Conservation (phyloP, 2,113 vertebrate species). For the Chascanopsetta lugubris region DNA sequence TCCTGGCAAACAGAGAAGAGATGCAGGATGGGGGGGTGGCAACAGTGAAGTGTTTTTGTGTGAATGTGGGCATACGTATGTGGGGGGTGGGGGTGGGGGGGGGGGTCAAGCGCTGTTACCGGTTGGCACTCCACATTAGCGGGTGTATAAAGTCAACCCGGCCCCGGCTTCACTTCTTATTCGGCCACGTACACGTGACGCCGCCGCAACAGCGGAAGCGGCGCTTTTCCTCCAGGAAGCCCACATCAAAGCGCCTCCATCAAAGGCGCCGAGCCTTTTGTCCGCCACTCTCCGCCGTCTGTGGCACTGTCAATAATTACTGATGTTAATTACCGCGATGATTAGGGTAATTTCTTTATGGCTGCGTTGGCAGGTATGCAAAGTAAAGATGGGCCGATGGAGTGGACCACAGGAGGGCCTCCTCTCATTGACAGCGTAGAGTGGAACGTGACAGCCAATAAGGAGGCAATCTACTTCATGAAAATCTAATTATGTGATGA, state of each 20-base stretch:
- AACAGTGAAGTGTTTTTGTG: constrained; percentile 37
- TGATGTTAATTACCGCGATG: constrained; percentile 68
- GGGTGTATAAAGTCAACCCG: constrained; percentile 55
- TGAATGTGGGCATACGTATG: constrained; percentile 1
- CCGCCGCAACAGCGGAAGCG: constrained; percentile 5
- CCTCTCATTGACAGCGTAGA: constrained; percentile 49
- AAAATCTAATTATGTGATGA: constrained; percentile 73
- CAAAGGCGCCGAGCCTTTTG: constrained; percentile 19
- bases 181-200: not conserved
- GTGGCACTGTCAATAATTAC: constrained; percentile 66
- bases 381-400: constrained; percentile 49
- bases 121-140: constrained; percentile 66
- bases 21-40: constrained; percentile 23
- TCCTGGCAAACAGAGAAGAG: constrained; percentile 73
- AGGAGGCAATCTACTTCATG: constrained; percentile 66
- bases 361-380: constrained; percentile 67
- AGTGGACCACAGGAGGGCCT: constrained; percentile 44
- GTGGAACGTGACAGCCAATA: constrained; percentile 71
- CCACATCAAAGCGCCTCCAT: constrained; percentile 23
- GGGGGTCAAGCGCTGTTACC: constrained; percentile 71
- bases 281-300: constrained; percentile 28
- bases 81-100: constrained; percentile 11
- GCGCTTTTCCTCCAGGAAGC: constrained; percentile 24
- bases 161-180: constrained; percentile 22
- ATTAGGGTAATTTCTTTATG: constrained; percentile 75